A percentile compares a stretch with the other conserved stretches of the same genome.
phyloP scores from a whole-genome alignment of 2,113 vertebrate genomes.

The Silurus meridionalis region DNA sequence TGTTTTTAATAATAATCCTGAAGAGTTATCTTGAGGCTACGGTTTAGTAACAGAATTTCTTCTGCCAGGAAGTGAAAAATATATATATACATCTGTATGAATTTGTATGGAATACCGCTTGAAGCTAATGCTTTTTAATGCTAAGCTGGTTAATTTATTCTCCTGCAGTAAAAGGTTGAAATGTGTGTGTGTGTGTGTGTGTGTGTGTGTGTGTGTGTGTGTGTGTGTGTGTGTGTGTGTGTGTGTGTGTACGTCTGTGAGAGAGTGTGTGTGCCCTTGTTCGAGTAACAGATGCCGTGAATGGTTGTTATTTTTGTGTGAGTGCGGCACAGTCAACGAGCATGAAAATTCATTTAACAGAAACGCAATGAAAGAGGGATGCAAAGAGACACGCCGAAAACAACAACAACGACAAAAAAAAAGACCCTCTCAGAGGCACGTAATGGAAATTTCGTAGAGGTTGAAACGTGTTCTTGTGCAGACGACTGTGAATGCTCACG shows the following conservation, averaged over 20 bases:
- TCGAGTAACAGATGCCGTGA: constrained; percentile 11
- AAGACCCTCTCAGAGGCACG: constrained; percentile 4
- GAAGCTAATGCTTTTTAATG: constrained; percentile 11
- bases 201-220: not conserved
- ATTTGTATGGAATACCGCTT: not conserved
- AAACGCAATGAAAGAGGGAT: constrained; percentile 40
- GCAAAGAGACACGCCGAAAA: constrained; percentile 33
- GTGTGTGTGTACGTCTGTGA: too few species aligned
- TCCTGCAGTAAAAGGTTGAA: not conserved
- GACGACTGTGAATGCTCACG: constrained; percentile 40
- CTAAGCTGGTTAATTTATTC: constrained; percentile 5
- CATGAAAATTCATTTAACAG: constrained; percentile 55
- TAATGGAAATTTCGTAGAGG: constrained; percentile 21
- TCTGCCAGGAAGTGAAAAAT: constrained; percentile 9
- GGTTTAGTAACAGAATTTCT: constrained; percentile 28
- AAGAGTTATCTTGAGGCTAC: constrained; percentile 29
- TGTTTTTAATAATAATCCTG: constrained; percentile 17
- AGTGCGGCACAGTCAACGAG: constrained; percentile 47
- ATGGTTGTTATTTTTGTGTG: constrained; percentile 19
- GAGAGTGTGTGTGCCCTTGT: constrained; percentile 8
- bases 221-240: not conserved
- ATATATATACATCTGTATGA: not conserved
- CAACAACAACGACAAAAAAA: not conserved
- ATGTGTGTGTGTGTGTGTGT: not conserved
- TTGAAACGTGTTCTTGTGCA: constrained; percentile 24